Percentiles rank a stretch among this genome's conserved stretches.
Evolutionary conservation across 2,113 vertebrate species (phyloP).

Genomic region (Aldabrachelys gigantea): DNA sequence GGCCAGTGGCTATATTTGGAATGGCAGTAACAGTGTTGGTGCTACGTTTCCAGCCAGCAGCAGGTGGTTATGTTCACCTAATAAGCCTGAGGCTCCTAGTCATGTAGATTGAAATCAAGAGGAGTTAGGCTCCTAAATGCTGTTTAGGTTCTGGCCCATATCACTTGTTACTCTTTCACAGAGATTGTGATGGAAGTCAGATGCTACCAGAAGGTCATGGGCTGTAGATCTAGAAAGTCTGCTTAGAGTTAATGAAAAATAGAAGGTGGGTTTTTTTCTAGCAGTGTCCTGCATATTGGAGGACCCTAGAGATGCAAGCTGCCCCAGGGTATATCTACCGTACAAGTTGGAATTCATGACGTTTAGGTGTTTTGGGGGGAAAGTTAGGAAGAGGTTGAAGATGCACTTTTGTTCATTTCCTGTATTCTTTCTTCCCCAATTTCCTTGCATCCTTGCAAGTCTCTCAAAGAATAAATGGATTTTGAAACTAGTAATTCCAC

Average conservation of each 20-base stretch:
- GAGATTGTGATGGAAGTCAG: neutral
- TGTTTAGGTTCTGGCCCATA: neutral
- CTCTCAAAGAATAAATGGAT: neutral
- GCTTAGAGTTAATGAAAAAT: neutral
- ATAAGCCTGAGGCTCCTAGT: neutral
- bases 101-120: neutral
- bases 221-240: neutral
- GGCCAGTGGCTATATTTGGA: neutral
- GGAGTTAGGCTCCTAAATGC: neutral
- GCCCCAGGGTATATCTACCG: neutral
- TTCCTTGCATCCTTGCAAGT: neutral
- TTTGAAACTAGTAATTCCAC: neutral
- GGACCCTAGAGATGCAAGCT: neutral
- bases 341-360: neutral
- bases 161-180: neutral
- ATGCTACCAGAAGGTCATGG: neutral
- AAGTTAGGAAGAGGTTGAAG: neutral
- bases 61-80: neutral
- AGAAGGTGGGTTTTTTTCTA: neutral
- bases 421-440: neutral
- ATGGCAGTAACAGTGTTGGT: neutral
- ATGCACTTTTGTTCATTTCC: neutral
- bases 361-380: neutral
- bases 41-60: neutral
- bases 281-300: neutral